Percentiles rank a stretch among this genome's conserved stretches.
Conservation (phyloP, 2,888 invertebrate species). For the Coleophora flavipennella region DNA sequence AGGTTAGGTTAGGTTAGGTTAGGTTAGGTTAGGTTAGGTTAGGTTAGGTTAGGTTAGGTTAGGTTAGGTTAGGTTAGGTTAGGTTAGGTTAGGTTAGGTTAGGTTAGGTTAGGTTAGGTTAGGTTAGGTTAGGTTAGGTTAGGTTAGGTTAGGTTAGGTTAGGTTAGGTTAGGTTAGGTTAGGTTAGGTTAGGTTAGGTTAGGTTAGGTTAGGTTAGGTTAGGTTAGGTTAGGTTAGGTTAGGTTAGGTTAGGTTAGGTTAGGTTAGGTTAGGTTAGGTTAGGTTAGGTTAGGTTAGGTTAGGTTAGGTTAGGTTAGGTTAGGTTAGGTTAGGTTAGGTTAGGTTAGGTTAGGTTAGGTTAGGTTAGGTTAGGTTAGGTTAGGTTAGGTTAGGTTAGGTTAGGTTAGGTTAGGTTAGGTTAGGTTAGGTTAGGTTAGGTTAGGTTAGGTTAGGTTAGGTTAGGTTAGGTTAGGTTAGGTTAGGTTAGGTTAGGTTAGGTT, state of each 20-base stretch:
- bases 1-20: slow-evolving; percentile 2
- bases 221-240: slow-evolving; percentile 7
- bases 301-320: slow-evolving; percentile 16
- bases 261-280: slow-evolving; percentile 14
- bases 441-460: too few relatives aligned
- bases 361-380: slow-evolving; percentile 15
- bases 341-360: slow-evolving; percentile 14
- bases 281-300: slow-evolving; percentile 14
- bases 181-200: slow-evolving; percentile 1
- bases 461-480: too few relatives aligned
- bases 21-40: slow-evolving; percentile 10
- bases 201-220: neutral
- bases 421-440: too few relatives aligned
- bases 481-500: too few relatives aligned
- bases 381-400: slow-evolving; percentile 15
- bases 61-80: slow-evolving; percentile 5
- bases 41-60: slow-evolving; percentile 12
- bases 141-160: slow-evolving; percentile 7
- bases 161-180: slow-evolving; percentile 4
- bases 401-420: too few relatives aligned
- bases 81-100: slow-evolving; percentile 9
- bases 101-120: slow-evolving; percentile 10
- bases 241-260: slow-evolving; percentile 15
- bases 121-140: slow-evolving; percentile 12
- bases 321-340: slow-evolving; percentile 11